Percentiles rank a stretch among this genome's conserved stretches.
Conservation (phyloP, 2,113 vertebrate genomes). For the Cervus canadensis region DNA sequence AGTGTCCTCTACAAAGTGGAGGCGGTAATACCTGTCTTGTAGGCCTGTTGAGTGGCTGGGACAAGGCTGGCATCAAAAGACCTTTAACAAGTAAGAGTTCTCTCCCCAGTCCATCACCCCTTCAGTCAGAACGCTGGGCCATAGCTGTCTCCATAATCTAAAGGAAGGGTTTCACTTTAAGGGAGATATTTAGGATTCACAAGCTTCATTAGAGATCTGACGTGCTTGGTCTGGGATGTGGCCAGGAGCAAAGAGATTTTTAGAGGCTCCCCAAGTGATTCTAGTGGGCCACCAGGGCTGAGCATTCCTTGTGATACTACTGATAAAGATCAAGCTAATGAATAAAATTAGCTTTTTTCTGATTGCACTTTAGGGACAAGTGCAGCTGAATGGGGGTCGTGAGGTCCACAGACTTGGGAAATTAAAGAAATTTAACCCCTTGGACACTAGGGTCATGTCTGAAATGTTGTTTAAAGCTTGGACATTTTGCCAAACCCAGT, state of each 20-base stretch:
- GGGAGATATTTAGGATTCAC: not conserved
- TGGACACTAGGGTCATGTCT: not conserved
- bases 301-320: not conserved
- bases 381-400: not conserved
- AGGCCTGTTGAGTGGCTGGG: not conserved
- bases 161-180: not conserved
- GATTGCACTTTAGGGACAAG: not conserved
- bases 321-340: not conserved
- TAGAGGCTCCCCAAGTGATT: not conserved
- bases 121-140: not conserved
- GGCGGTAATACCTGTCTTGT: not conserved
- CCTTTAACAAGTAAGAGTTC: not conserved
- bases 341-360: not conserved
- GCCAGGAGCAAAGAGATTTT: not conserved
- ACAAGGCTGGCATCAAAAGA: not conserved
- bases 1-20: not conserved
- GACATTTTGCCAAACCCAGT: not conserved
- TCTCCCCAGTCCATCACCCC: not conserved
- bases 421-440: not conserved
- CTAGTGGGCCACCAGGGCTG: not conserved
- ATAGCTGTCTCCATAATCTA: not conserved
- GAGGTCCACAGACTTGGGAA: not conserved
- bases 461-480: slow-evolving; percentile 5
- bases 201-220: not conserved
- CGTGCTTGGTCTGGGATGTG: not conserved